phyloP scores from a whole-genome alignment of 2,888 invertebrate genomes.

The Trichogramma evanescens region DNA sequence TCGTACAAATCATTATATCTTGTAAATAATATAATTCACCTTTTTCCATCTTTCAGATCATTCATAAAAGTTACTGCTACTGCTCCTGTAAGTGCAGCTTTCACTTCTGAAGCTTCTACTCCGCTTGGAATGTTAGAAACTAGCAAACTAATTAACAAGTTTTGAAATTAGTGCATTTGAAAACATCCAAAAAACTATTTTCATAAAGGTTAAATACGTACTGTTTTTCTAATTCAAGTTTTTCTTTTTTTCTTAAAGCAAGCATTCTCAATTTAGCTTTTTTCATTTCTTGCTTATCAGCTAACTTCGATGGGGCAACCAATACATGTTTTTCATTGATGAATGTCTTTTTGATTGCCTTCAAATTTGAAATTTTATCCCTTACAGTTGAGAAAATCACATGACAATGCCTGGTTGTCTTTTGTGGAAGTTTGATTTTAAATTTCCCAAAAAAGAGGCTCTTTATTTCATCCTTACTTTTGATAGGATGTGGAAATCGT shows the following conservation, averaged over 20 bases:
- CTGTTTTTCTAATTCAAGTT: conserved; percentile 27
- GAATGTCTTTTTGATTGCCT: conserved; percentile 24
- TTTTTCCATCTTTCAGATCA: conserved; percentile 10
- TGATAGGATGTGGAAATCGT: conserved; percentile 34
- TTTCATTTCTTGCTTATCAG: conserved; percentile 11
- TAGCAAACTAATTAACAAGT: conserved; percentile 26
- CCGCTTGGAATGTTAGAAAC: conserved; percentile 32
- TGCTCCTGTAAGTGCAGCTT: conserved; percentile 30
- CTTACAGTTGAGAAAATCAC: conserved; percentile 31
- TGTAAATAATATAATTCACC: conserved; percentile 17
- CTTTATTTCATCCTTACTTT: conserved; percentile 27
- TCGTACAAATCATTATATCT: not conserved
- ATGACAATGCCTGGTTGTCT: conserved; percentile 33
- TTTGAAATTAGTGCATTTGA: not conserved
- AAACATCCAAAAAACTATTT: not conserved
- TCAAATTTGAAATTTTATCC: conserved; percentile 32
- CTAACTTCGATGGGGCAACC: conserved; percentile 19
- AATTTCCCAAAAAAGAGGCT: conserved; percentile 32
- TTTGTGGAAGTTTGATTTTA: conserved; percentile 32
- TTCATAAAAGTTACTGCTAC: conserved; percentile 27
- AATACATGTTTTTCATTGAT: conserved; percentile 30
- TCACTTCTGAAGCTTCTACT: conserved; percentile 29
- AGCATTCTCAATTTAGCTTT: conserved; percentile 26
- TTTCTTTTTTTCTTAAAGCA: conserved; percentile 21
- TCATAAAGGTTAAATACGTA: conserved; percentile 24